A percentile compares a stretch with the other conserved stretches of the same genome.
phyloP scores from a whole-genome alignment of 2,888 invertebrate species.

The Apamea monoglypha region DNA sequence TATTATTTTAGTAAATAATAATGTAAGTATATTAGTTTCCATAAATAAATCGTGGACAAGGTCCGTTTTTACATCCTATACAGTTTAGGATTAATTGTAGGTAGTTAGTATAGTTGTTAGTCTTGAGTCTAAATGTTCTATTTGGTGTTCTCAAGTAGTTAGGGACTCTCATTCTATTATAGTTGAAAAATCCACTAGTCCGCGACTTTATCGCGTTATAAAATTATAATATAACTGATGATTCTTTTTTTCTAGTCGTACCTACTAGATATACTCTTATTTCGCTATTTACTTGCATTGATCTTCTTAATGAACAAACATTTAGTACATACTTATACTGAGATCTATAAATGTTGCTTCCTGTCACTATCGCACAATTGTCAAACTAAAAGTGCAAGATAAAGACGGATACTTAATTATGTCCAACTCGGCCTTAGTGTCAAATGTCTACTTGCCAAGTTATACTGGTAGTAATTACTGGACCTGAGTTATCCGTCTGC shows the following conservation, averaged over 20 bases:
- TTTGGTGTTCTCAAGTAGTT: constrained; percentile 1
- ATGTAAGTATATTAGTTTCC: constrained; percentile 8
- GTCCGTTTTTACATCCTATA: background rate
- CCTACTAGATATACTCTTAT: background rate
- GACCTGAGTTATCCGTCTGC: constrained; percentile 56
- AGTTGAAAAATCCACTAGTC: background rate
- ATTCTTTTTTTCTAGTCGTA: background rate
- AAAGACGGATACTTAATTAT: background rate
- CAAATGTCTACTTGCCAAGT: constrained; percentile 19
- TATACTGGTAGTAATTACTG: constrained; percentile 25
- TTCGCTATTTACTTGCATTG: constrained; percentile 27
- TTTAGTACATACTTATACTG: background rate
- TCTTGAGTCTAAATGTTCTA: background rate
- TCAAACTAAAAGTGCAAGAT: background rate
- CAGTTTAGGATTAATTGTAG: background rate
- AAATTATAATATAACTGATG: background rate
- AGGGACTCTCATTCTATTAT: background rate
- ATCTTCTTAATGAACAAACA: constrained; percentile 15
- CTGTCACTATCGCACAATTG: background rate
- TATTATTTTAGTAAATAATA: constrained; percentile 18
- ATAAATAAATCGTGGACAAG: constrained; percentile 1
- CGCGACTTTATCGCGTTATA: background rate
- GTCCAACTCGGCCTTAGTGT: constrained; percentile 12
- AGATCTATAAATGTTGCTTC: constrained; percentile 4
- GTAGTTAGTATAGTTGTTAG: background rate